These are phyloP conservation scores for Lycocerus yunnanus DNA, from an alignment of 2,888 invertebrate genomes.

Conservation along the genomic window DNA sequence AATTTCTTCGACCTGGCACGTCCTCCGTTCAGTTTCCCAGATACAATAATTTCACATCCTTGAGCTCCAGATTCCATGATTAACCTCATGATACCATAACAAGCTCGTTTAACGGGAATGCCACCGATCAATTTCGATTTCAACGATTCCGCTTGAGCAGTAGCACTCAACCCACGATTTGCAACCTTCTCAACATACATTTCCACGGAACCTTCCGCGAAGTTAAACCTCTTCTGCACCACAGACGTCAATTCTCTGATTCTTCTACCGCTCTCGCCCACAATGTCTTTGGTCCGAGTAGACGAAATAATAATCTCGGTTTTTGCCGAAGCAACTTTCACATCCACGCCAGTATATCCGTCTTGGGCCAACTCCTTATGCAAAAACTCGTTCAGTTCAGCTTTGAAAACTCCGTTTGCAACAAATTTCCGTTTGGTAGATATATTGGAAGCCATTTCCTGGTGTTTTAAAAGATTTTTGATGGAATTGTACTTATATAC, in stretches of 20 bases:
- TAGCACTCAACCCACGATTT: conserved; percentile 96
- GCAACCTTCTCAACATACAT: conserved; percentile 99
- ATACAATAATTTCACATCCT: conserved; percentile 98
- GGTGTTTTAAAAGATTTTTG: no score
- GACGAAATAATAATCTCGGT: conserved; percentile 99
- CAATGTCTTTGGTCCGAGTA: conserved; percentile 96
- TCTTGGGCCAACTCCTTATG: conserved; percentile 99
- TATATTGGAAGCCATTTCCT: no score
- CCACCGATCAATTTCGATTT: conserved; percentile 98
- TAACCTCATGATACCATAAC: conserved; percentile 98
- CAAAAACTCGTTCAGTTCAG: conserved; percentile 98
- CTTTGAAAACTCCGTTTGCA: conserved; percentile 98
- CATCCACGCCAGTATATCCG: conserved; percentile 99
- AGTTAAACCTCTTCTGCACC: conserved; percentile 97
- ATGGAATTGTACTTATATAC: no score
- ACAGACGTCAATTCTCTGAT: conserved; percentile 98
- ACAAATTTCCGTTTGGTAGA: no score
- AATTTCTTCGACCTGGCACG: conserved; percentile 99
- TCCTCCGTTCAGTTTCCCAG: conserved; percentile 98
- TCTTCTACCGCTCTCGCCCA: conserved; percentile 96
- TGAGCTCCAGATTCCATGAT: conserved; percentile 64
- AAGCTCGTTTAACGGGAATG: conserved; percentile 82
- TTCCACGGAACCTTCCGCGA: conserved; percentile 94
- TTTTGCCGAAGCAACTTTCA: conserved; percentile 93
- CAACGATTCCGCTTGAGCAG: conserved; percentile 99